Evolutionary conservation across 2,113 vertebrate species (phyloP).

Genomic region (Trinectes maculatus): DNA sequence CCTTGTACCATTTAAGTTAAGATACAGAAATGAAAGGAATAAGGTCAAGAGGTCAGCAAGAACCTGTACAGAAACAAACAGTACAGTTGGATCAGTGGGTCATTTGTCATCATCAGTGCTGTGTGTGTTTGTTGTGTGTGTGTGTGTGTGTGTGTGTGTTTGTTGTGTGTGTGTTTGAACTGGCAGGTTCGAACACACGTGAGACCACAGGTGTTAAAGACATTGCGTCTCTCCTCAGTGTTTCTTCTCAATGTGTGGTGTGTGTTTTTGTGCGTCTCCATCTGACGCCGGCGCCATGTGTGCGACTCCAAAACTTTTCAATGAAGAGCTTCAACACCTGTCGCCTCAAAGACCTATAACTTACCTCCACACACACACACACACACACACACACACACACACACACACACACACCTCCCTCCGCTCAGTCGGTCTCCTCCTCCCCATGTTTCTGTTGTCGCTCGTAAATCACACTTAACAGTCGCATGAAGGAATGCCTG

Average conservation of each 20-base stretch:
- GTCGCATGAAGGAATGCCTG: conserved; percentile 67
- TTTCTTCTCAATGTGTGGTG: background rate
- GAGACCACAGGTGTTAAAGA: conserved; percentile 43
- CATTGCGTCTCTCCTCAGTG: background rate
- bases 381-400: no score
- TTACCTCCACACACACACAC: no score
- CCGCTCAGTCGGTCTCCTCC: background rate
- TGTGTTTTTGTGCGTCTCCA: background rate
- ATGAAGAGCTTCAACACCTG: conserved; percentile 59
- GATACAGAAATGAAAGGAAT: no score
- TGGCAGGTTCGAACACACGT: no score
- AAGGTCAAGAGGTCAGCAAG: no score
- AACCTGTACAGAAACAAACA: no score
- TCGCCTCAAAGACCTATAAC: conserved; percentile 39
- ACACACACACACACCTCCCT: background rate
- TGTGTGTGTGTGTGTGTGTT: no score
- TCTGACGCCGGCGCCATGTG: conserved; percentile 8
- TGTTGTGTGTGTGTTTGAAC: no score
- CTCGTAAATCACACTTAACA: conserved; percentile 64
- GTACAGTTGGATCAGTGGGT: conserved; percentile 20
- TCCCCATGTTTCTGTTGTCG: conserved; percentile 53
- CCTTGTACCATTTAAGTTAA: background rate
- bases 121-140: no score
- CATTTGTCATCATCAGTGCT: conserved; percentile 36
- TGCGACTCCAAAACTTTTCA: conserved; percentile 10